phyloP scores from a whole-genome alignment of 1,140 invertebrate species.

The Musca domestica region DNA sequence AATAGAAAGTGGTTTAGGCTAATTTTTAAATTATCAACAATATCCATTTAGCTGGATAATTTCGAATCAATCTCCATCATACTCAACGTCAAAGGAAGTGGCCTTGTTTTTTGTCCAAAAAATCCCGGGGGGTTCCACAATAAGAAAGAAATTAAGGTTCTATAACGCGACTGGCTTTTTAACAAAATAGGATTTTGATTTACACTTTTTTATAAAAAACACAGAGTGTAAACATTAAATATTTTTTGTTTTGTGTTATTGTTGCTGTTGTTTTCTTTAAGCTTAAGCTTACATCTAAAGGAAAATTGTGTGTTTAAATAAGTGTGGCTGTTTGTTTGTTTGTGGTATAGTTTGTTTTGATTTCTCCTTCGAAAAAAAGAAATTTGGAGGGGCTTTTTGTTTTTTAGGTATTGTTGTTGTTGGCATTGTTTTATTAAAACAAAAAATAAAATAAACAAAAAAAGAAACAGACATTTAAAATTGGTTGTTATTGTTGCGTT shows the following conservation, averaged over 20 bases:
- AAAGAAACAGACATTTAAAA: conserved; percentile 2
- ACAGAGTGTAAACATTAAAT: background rate
- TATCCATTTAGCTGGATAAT: too few species aligned
- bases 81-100: too few species aligned
- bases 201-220: background rate
- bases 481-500: conserved; percentile 15
- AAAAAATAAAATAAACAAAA: background rate
- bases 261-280: background rate
- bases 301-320: conserved; percentile 12
- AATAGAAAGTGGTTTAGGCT: too few species aligned
- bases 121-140: too few species aligned
- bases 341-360: background rate
- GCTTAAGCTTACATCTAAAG: conserved; percentile 5
- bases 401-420: background rate
- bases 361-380: background rate
- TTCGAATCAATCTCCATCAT: too few species aligned
- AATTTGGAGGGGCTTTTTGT: background rate
- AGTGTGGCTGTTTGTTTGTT: background rate
- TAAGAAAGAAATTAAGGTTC: too few species aligned
- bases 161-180: too few species aligned
- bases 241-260: conserved; percentile 14
- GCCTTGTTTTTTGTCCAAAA: too few species aligned
- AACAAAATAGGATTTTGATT: conserved; percentile 7
- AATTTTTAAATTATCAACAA: too few species aligned
- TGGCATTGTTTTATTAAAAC: background rate